A percentile compares a stretch with the other conserved stretches of the same genome.
phyloP scores from a whole-genome alignment of 1,140 invertebrate species.

The silkworm (Bombyx mori) region ASM3026992v2 NC_085109.1:10807501-10808000 shows the following conservation, averaged over 20 bases:
- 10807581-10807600: conserved; percentile 91
- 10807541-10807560: conserved; percentile 92
- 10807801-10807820: conserved; percentile 86
- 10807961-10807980: conserved; percentile 84
- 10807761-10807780: conserved; percentile 81
- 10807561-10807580: conserved; percentile 88
- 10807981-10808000: conserved; percentile 95
- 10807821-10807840: conserved; percentile 85
- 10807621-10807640: conserved; percentile 91
- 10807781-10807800: conserved; percentile 85
- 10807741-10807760: conserved; percentile 94
- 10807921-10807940: conserved; percentile 84
- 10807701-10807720: conserved; percentile 80
- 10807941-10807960: conserved; percentile 84
- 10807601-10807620: conserved; percentile 90
- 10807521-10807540: conserved; percentile 72
- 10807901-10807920: conserved; percentile 87
- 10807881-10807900: conserved; percentile 87
- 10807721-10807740: conserved; percentile 92
- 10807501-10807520: conserved; percentile 42
- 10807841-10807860: conserved; percentile 88
- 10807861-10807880: conserved; percentile 91
- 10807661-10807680: conserved; percentile 94
- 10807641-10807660: conserved; percentile 90
- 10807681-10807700: conserved; percentile 88